Conservation (phyloP, 2,888 invertebrate species). For the Lithophane socia region DNA sequence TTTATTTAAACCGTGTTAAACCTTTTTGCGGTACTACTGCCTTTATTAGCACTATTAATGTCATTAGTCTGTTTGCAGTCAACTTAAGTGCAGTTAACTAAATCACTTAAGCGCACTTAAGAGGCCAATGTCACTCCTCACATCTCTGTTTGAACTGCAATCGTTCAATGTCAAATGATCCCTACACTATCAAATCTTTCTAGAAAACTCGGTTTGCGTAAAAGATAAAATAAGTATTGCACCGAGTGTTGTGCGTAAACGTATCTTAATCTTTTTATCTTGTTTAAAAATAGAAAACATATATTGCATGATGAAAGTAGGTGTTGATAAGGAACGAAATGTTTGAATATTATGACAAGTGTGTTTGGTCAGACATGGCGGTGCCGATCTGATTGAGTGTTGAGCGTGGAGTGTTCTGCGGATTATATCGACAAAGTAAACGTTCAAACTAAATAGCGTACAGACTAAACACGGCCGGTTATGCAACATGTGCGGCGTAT, state of each 20-base stretch:
- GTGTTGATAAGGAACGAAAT: constrained; percentile 59
- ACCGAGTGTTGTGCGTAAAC: constrained; percentile 33
- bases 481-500: constrained; percentile 61
- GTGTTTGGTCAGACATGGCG: constrained; percentile 73
- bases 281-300: constrained; percentile 49
- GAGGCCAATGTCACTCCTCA: constrained; percentile 32
- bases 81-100: constrained; percentile 46
- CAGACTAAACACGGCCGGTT: constrained; percentile 73
- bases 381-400: constrained; percentile 69
- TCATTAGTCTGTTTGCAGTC: constrained; percentile 43
- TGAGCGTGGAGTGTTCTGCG: constrained; percentile 68
- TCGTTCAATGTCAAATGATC: constrained; percentile 47
- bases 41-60: constrained; percentile 32
- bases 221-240: constrained; percentile 45
- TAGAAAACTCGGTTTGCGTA: constrained; percentile 44
- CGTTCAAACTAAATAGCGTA: constrained; percentile 68
- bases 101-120: constrained; percentile 36
- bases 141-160: constrained; percentile 34
- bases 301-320: constrained; percentile 39
- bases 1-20: constrained; percentile 55
- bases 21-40: constrained; percentile 5
- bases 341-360: constrained; percentile 62
- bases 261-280: constrained; percentile 59
- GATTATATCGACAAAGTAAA: constrained; percentile 73
- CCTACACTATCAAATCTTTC: constrained; percentile 36